Evolutionary conservation across 2,113 vertebrate species (phyloP).

Genomic region (Rhombomys opimus): DNA sequence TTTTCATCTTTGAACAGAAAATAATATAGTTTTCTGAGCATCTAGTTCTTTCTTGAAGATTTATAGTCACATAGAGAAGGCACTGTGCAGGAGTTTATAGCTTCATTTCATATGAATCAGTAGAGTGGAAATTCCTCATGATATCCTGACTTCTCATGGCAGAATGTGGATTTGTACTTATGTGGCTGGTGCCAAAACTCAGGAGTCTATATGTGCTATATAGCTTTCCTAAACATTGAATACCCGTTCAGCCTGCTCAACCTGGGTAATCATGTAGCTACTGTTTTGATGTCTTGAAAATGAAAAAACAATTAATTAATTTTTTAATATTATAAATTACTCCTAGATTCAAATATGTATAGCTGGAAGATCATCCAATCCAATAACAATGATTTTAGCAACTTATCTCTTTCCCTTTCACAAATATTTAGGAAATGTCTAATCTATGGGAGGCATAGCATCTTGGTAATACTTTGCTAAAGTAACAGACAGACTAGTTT

Average conservation of each 20-base stretch:
- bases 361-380: neutral
- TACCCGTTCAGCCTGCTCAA: neutral
- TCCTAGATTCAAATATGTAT: neutral
- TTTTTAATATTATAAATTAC: neutral
- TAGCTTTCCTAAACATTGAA: neutral
- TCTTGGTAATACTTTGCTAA: conserved; percentile 27
- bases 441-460: neutral
- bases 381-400: neutral
- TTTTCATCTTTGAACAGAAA: conserved; percentile 2
- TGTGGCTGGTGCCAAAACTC: neutral
- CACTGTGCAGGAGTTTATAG: neutral
- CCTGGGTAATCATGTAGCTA: neutral
- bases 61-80: neutral
- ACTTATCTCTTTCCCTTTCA: neutral
- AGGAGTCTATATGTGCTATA: neutral
- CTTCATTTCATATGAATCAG: neutral
- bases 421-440: neutral
- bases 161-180: neutral
- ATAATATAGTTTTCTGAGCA: conserved; percentile 13
- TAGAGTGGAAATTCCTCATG: neutral
- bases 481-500: neutral
- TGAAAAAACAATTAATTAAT: neutral
- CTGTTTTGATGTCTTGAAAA: neutral
- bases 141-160: neutral
- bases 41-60: neutral